Evolutionary conservation across 2,797 vertebrate genomes (phyloP), one percentile per base, ranked within the genome.

Genomic region (Hydrocynus forskahlii): DNA sequence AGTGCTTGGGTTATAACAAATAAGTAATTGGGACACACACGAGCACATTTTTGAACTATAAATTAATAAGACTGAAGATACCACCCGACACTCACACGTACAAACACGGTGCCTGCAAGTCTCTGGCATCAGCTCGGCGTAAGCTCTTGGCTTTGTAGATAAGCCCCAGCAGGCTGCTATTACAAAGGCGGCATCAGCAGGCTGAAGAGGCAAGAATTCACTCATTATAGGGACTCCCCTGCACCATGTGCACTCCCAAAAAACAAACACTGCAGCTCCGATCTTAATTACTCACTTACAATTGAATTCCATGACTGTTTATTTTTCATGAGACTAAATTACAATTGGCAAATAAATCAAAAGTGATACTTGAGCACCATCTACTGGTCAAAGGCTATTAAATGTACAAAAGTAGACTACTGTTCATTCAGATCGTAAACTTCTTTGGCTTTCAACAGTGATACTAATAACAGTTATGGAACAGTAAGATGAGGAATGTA

Each of bases 21-120:
- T 54, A 55, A 79, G 68, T 50, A 21, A 73, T 43, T 4, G 69
- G 7, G 16, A 59, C 71, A 57, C 57, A 54, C 62, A 35, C 50
- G 9, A 21, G 50, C 25, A 72, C 38, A 75, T 67, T 48, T 80
- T 48, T 75, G 10, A 66, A 75, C 21, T 55, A 45, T 38, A 80
- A 67, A 80, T 80, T 80, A 74, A 21, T 45, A 14, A 63, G 78
- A 67, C 25, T 55, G 40, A 62, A 59, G 29, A 54, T 45, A 67
- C 38, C 57, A 21, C 7, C 35, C 23, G 12, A 69, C 54, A 14
- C 29, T 68, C 54, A 85, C 87, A 88, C 86, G 92, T 88, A 89
- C 82, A 82, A 81, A 55, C 85, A 83, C 89, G 94, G 93, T 94
- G 93, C 93, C 94, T 92, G 87, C 12, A 82, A 91, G 94, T 95